Base-by-base conservation (phyloP, 53 echinoderm and acorn worm species). In the Antedon mediterranea region DNA sequence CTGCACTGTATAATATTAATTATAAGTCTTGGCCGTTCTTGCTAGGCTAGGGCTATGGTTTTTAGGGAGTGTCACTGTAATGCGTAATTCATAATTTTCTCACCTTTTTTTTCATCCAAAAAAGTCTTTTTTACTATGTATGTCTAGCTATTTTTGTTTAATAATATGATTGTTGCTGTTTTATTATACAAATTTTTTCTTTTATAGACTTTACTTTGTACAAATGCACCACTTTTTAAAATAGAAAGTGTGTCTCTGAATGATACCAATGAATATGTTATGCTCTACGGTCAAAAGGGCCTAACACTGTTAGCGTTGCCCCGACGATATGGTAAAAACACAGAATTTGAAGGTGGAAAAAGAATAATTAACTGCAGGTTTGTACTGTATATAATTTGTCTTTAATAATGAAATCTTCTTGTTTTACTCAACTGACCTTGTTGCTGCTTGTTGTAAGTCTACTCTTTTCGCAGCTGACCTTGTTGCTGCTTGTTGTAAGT, bases 311-410 rank as follows among this genome's bases (percentile, higher is more conserved):
- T 97, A 74, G 84, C 80, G 27, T 78, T 97, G 27, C 97, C 97
- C 3, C 37, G 90, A 43, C 89, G 89, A 30, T 85, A 89, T 23
- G 97, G 97, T 31, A 89, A 86, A 43, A 81, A 88, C 85, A 92
- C 82, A 57, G 81, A 88, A 77, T 97, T 88, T 84, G 90, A 92
- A 72, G 92, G 84, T 42, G 97, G 91, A 44, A 92, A 97, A 78
- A 79, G 75, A 71, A 78, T 44, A 44, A 97, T 92, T 33, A 97
- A 88, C 74, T 97, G 97, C 82, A 92, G 92, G 97, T 97, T 43
- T 77, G 37, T 37, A n/a, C n/a, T n/a, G n/a, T n/a, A n/a, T n/a
- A n/a, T n/a, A n/a, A n/a, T n/a, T n/a, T n/a, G n/a, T n/a, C n/a
- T n/a, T n/a, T n/a, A n/a, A n/a, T n/a, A n/a, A n/a, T n/a, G n/a